Base-by-base conservation (phyloP, 1,140 invertebrate genomes). In the Lysiphlebus fabarum region DNA sequence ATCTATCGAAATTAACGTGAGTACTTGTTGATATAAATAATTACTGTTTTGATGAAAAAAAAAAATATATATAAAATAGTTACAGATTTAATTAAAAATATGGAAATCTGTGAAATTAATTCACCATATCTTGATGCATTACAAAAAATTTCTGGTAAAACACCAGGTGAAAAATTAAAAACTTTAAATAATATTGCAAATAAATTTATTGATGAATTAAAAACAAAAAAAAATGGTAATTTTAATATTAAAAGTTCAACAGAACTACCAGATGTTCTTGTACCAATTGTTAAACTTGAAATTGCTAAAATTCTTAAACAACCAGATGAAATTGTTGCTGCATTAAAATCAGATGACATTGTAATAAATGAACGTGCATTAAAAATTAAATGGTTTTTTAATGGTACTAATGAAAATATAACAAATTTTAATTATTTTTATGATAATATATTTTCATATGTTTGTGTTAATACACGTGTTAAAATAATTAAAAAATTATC, bases 401-500 rank as follows among this genome's bases (percentile, higher is more conserved):
- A 68, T 6, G 63, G 61, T 0, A 61, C 42, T 4, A 53, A 65
- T 9, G 54, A 58, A 6, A 34, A 55, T 0, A 44, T 70, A 0
- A 48, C 70, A 5, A 62, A 67, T 11, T 60, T 61, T 5, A 4
- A 62, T 7, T 69, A 70, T 44, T 74, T 75, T n/a, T 7, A 61
- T 3, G 7, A 62, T 0, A n/a, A 69, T 5, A 14, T 78, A 0
- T 58, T 78, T 0, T 66, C 68, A 0, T 47, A 61, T 3, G 56
- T 75, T 2, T 72, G 70, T 0, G 0, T 74, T 0, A 65, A 58
- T 0, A 70, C 67, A 0, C 66, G 72, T 6, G 26, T 2, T 0
- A 69, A 66, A 42, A 56, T 77, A 0, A 56, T 76, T 0, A 70
- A 67, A 36, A 60, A 33, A 1, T 12, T 76, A 0, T 51, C 68